A percentile compares a stretch with the other conserved stretches of the same genome.
These are phyloP conservation scores for Trypoxylus dichotomus DNA, from an alignment of 1,140 invertebrate genomes.

Conservation along the genomic window DNA sequence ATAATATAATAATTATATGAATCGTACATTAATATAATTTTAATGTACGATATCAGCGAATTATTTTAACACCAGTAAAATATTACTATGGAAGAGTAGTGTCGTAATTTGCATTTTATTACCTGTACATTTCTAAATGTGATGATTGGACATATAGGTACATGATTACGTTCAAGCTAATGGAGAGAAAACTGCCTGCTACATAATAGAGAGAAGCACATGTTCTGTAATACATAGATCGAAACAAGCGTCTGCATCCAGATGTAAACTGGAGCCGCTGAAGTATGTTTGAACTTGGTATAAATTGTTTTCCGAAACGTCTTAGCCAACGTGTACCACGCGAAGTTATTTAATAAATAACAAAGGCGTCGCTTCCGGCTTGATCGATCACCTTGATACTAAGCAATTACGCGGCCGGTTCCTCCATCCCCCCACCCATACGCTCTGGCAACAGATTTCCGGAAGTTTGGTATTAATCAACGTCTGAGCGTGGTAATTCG, in stretches of 20 bases:
- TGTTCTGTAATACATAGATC: background rate
- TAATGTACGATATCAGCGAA: too few relatives aligned
- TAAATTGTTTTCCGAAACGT: background rate
- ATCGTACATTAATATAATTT: too few relatives aligned
- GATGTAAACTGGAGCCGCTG: background rate
- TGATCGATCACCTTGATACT: background rate
- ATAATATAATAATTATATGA: too few relatives aligned
- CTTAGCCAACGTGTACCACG: background rate
- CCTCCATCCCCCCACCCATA: background rate
- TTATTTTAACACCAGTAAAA: too few relatives aligned
- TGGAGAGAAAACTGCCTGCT: too few relatives aligned
- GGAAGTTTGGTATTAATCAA: background rate
- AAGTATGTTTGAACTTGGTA: background rate
- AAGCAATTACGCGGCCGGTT: background rate
- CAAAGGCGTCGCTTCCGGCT: background rate
- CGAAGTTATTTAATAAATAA: background rate
- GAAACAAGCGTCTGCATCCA: background rate
- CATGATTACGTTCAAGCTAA: background rate
- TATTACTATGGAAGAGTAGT: too few relatives aligned
- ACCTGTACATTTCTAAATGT: too few relatives aligned
- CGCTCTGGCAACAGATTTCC: background rate
- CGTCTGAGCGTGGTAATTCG: too few relatives aligned
- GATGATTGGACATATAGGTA: too few relatives aligned
- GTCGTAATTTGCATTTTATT: too few relatives aligned
- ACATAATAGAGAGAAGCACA: background rate